Base-by-base conservation (phyloP, 2,113 vertebrate species). In the Pseudopipra pipra region DNA sequence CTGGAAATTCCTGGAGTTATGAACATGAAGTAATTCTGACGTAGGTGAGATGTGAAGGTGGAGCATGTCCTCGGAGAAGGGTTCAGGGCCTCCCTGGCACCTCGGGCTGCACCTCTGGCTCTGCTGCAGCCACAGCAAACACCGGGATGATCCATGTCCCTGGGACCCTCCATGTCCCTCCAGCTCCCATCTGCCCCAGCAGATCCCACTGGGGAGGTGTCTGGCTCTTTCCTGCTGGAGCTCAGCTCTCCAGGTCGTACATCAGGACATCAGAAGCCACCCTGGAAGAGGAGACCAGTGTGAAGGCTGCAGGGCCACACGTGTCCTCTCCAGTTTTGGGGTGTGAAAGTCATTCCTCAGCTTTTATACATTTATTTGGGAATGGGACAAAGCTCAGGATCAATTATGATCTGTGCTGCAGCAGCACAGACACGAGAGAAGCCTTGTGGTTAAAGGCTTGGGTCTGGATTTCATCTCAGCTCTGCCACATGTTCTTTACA, bases 41-140 rank as follows among this genome's bases (percentile, higher is more conserved):
- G 70, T 85, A 93, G 96, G 96, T 95, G 96, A 96, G 90, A 97
- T 58, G 74, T 30, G 94, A 95, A 93, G 96, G 96, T 90, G 96
- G 94, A 80, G 92, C 39, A 43, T 47, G 96, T 96, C 91, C 92
- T 92, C 22, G 3, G 89, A 94, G 90, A 55, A 96, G 85, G 72
- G 92, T 77, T 95, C 94, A 82, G 88, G 78, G 78, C 37, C 47
- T 41, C 41, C 54, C 39, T 80, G 72, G 85, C 90, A 88, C 74
- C 85, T 54, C 1, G 2, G 76, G 51, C 76, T 87, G 63, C 35
- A 35, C 51, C 74, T 49, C 52, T 33, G 0, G 12, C 33, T 21
- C 58, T 56, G 61, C 59, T 14, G 3, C 68, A 77, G 70, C 37
- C 28, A 6, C 61, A 33, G 20, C 15, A 7, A 47, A 21, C 9